Percentiles rank a stretch among this genome's conserved stretches.
These are phyloP conservation scores for Diplosoma virens DNA, from an alignment of 23 tunicate genomes.

Conservation along the genomic window DNA sequence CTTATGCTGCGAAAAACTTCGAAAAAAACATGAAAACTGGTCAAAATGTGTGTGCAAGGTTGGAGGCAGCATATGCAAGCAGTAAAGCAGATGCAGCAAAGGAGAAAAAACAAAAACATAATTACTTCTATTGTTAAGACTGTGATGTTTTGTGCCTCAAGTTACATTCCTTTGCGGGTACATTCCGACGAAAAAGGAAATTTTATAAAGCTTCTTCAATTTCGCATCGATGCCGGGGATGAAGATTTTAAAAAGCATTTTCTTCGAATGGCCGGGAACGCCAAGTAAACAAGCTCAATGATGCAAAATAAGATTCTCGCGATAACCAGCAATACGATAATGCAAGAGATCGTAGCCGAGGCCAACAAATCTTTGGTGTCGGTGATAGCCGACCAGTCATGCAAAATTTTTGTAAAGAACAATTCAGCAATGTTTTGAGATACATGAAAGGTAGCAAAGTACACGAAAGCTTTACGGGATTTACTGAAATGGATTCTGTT, in stretches of 20 bases:
- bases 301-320: conserved; percentile 7
- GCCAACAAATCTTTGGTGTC: conserved; percentile 27
- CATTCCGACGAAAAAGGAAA: conserved; percentile 9
- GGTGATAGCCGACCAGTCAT: conserved; percentile 16
- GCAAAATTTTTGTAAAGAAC: not conserved
- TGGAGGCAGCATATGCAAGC: conserved; percentile 17
- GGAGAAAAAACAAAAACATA: conserved; percentile 14
- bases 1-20: conserved; percentile 26
- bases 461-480: conserved; percentile 15
- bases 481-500: conserved; percentile 7
- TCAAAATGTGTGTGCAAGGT: conserved; percentile 24
- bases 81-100: conserved; percentile 11
- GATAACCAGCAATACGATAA: not conserved
- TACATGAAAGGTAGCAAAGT: conserved; percentile 10
- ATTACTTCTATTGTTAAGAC: conserved; percentile 1
- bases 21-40: conserved; percentile 35
- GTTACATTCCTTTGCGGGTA: not conserved
- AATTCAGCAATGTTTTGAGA: not conserved
- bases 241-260: not conserved
- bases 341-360: conserved; percentile 4
- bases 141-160: conserved; percentile 14
- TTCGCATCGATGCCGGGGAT: not conserved
- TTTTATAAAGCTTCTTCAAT: conserved; percentile 1
- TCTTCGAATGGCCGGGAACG: conserved; percentile 7
- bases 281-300: conserved; percentile 17